phyloP scores from a whole-genome alignment of 2,888 invertebrate species.

The Troides aeacus region DNA sequence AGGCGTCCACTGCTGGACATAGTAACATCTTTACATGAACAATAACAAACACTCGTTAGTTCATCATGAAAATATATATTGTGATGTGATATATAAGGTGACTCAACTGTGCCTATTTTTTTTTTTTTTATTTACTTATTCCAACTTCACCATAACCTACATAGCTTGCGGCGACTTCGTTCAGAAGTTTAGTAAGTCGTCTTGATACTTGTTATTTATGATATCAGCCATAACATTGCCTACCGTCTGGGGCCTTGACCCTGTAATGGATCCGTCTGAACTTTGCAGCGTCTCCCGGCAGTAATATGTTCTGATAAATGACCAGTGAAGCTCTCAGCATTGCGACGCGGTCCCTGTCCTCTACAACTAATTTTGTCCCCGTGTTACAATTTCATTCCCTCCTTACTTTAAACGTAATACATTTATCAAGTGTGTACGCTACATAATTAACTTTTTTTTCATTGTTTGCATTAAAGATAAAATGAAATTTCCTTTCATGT shows the following conservation, averaged over 20 bases:
- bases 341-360: not conserved
- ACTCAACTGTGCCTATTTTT: not conserved
- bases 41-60: too few species aligned
- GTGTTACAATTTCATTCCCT: not conserved
- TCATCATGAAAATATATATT: too few species aligned
- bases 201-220: conserved; percentile 21
- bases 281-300: conserved; percentile 15
- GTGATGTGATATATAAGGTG: too few species aligned
- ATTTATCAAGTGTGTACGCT: not conserved
- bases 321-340: conserved; percentile 9
- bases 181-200: conserved; percentile 9
- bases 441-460: too few species aligned
- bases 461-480: too few species aligned
- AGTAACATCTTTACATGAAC: too few species aligned
- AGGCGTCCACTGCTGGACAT: too few species aligned
- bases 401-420: not conserved
- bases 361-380: not conserved
- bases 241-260: conserved; percentile 31
- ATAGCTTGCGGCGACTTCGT: not conserved
- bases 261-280: conserved; percentile 23
- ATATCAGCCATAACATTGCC: conserved; percentile 14
- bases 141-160: conserved; percentile 2
- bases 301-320: conserved; percentile 22
- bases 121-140: not conserved
- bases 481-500: too few species aligned